Percentiles rank a stretch among this genome's conserved stretches.
Evolutionary conservation across 2,888 invertebrate genomes (phyloP).

Genomic region (Diogma glabrata): DNA sequence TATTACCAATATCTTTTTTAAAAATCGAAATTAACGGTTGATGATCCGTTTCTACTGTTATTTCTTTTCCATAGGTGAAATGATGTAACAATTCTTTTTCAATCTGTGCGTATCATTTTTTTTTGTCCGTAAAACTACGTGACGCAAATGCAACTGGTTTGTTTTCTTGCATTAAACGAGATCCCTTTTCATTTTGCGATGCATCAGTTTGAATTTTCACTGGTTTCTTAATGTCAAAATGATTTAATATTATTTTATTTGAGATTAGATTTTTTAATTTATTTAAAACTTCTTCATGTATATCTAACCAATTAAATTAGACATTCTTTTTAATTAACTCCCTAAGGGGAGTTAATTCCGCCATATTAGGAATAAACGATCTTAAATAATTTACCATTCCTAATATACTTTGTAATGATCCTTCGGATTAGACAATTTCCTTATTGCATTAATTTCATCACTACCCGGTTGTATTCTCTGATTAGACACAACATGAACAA

Average conservation of each 20-base stretch:
- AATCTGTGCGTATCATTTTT: not conserved
- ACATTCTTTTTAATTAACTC: not conserved
- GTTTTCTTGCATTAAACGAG: not conserved
- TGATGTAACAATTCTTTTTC: not conserved
- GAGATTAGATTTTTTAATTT: not conserved
- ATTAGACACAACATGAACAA: too few relatives aligned
- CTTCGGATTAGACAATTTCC: too few relatives aligned
- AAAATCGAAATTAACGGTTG: slow-evolving; percentile 25
- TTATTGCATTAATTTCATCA: too few relatives aligned
- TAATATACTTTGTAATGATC: too few relatives aligned
- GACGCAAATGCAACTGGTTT: not conserved
- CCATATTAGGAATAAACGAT: slow-evolving; percentile 18
- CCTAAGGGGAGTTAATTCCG: slow-evolving; percentile 12
- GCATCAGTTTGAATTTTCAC: not conserved
- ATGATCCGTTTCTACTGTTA: slow-evolving; percentile 17
- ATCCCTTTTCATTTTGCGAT: not conserved
- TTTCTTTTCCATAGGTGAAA: slow-evolving; percentile 13
- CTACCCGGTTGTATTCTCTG: too few relatives aligned
- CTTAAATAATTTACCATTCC: too few relatives aligned
- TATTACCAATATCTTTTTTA: not conserved
- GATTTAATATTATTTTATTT: not conserved
- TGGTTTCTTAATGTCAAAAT: not conserved
- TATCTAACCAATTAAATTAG: not conserved
- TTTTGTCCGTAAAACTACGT: not conserved
- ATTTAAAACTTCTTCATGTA: not conserved